Percentiles rank a stretch among this genome's conserved stretches.
Conservation (phyloP, 2,888 invertebrate species). For the Cylindroiulus punctatus region DNA sequence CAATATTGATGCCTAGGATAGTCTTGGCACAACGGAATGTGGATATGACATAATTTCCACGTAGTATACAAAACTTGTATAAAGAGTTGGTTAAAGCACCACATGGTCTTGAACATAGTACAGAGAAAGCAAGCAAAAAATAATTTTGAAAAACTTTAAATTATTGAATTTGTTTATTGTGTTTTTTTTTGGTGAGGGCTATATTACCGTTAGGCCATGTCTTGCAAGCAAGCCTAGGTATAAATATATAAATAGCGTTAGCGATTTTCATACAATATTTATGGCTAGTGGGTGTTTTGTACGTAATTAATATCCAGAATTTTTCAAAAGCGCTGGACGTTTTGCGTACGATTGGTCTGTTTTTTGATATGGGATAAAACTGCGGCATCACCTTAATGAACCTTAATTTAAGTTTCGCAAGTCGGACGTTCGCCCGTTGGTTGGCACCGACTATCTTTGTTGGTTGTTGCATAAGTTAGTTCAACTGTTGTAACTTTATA, state of each 20-base stretch:
- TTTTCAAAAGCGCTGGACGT: neutral
- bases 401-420: neutral
- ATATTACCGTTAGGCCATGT: neutral
- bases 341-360: neutral
- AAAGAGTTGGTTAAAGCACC: no score
- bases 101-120: no score
- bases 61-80: no score
- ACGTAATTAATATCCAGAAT: neutral
- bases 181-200: no score
- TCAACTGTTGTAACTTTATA: no score
- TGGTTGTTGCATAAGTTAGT: no score
- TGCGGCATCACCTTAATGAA: conserved; percentile 23
- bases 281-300: neutral
- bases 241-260: conserved; percentile 6
- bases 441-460: neutral
- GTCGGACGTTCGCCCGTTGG: no score
- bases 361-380: neutral
- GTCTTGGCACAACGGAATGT: neutral
- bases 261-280: neutral
- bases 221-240: neutral
- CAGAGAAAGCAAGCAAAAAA: no score
- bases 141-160: no score
- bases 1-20: neutral
- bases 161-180: no score
- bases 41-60: no score